A percentile compares a stretch with the other conserved stretches of the same genome.
These are phyloP conservation scores for Sturnira hondurensis DNA, from an alignment of 2,113 vertebrate genomes.

Conservation along the genomic window DNA sequence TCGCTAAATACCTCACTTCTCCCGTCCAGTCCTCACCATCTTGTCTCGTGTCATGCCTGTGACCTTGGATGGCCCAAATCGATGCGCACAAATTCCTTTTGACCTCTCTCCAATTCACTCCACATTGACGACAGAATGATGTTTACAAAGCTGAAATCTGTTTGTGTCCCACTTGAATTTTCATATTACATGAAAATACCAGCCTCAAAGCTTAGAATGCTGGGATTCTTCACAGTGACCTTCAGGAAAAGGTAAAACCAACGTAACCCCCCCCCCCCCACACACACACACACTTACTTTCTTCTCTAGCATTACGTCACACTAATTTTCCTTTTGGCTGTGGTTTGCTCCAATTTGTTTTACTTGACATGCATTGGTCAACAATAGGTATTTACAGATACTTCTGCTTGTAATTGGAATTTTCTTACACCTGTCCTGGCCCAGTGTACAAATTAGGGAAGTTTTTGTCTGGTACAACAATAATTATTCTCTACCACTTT, in stretches of 20 bases:
- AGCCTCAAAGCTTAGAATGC: not conserved
- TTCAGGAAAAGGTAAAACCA: not conserved
- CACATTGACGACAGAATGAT: not conserved
- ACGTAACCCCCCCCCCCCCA: too few species aligned
- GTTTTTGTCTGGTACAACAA: not conserved
- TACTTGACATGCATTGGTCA: not conserved
- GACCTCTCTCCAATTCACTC: not conserved
- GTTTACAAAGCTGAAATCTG: not conserved
- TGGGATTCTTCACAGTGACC: not conserved
- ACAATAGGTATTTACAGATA: not conserved
- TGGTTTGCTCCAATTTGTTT: not conserved
- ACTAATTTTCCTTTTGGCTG: not conserved
- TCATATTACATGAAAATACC: not conserved
- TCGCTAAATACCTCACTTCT: not conserved
- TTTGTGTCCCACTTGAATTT: not conserved
- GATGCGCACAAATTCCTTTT: not conserved
- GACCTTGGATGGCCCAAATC: not conserved
- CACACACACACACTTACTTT: not conserved
- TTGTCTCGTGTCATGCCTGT: not conserved
- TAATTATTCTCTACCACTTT: not conserved
- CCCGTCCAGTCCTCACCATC: not conserved
- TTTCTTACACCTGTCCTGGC: not conserved
- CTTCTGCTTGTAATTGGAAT: not conserved
- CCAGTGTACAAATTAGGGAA: not conserved
- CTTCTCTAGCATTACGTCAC: not conserved